Evolutionary conservation across 2,113 vertebrate genomes (phyloP).

Genomic region (Albula goreensis): DNA sequence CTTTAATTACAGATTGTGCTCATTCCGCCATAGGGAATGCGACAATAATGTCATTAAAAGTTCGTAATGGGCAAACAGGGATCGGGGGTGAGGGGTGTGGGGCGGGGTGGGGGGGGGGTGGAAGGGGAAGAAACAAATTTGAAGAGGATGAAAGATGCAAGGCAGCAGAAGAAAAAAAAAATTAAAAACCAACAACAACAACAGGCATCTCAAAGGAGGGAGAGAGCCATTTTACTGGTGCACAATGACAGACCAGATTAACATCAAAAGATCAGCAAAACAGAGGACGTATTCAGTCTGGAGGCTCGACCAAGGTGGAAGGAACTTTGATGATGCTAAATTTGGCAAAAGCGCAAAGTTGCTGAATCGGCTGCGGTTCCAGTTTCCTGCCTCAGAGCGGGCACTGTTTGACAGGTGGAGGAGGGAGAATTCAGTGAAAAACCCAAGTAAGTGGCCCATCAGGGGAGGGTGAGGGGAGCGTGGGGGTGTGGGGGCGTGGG

Average conservation of each 20-base stretch:
- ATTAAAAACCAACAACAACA: slow-evolving; percentile 61
- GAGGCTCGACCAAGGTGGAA: slow-evolving; percentile 77
- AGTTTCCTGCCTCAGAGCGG: slow-evolving; percentile 74
- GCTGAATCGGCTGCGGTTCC: slow-evolving; percentile 81
- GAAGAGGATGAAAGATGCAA: slow-evolving; percentile 65
- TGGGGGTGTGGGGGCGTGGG: too few species aligned
- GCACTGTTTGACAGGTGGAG: slow-evolving; percentile 61
- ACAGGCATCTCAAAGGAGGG: slow-evolving; percentile 66
- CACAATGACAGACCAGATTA: slow-evolving; percentile 79
- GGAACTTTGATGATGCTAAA: slow-evolving; percentile 83
- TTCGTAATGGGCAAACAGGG: slow-evolving; percentile 55
- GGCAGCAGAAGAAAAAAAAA: slow-evolving; percentile 60
- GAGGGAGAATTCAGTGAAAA: slow-evolving; percentile 50
- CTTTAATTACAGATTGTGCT: slow-evolving; percentile 74
- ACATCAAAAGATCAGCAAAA: slow-evolving; percentile 78
- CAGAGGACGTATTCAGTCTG: slow-evolving; percentile 74
- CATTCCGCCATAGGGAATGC: slow-evolving; percentile 73
- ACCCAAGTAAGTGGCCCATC: slow-evolving; percentile 31
- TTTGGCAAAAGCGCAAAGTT: slow-evolving; percentile 78
- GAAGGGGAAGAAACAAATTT: slow-evolving; percentile 61
- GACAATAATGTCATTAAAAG: slow-evolving; percentile 74
- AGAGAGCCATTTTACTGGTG: slow-evolving; percentile 62
- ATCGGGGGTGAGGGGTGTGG: not conserved
- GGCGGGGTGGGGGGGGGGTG: slow-evolving; percentile 26
- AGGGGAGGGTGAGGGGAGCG: not conserved